phyloP scores from a whole-genome alignment of 2,888 invertebrate species.

The Phortica magna region DNA sequence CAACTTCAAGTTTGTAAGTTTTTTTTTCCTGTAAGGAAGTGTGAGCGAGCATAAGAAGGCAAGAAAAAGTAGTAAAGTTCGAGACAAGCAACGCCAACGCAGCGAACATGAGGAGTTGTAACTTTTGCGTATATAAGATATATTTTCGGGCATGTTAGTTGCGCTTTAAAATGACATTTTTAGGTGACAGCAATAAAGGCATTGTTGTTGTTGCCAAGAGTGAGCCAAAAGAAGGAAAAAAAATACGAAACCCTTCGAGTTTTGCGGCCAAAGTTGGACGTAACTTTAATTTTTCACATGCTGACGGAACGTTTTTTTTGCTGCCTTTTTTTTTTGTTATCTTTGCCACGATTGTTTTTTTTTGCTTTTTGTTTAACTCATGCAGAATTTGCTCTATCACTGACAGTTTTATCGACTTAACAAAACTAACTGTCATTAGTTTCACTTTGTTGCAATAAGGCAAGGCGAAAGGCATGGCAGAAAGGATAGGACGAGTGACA shows the following conservation, averaged over 20 bases:
- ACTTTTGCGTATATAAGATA: neutral
- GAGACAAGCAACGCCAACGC: neutral
- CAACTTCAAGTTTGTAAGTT: neutral
- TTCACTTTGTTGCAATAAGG: conserved; percentile 61
- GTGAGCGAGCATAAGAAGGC: no score
- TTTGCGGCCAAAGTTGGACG: neutral
- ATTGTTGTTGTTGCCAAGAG: no score
- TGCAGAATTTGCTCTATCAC: conserved; percentile 72
- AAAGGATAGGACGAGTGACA: conserved; percentile 20
- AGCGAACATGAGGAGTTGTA: neutral
- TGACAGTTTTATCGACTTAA: conserved; percentile 75
- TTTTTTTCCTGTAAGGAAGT: no score
- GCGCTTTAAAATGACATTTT: conserved; percentile 24
- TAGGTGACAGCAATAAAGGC: conserved; percentile 16
- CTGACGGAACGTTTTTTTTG: neutral
- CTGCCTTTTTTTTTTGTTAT: conserved; percentile 11
- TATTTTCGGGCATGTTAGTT: conserved; percentile 15
- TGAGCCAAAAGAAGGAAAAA: no score
- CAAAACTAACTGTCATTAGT: conserved; percentile 74
- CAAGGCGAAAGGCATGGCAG: conserved; percentile 42
- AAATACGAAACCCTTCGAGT: neutral
- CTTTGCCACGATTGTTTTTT: conserved; percentile 16
- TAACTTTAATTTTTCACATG: conserved; percentile 22
- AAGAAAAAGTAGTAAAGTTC: neutral
- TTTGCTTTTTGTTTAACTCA: conserved; percentile 46